A percentile compares a stretch with the other conserved stretches of the same genome.
phyloP scores from a whole-genome alignment of 2,888 invertebrate species.

The Drepana falcataria region DNA sequence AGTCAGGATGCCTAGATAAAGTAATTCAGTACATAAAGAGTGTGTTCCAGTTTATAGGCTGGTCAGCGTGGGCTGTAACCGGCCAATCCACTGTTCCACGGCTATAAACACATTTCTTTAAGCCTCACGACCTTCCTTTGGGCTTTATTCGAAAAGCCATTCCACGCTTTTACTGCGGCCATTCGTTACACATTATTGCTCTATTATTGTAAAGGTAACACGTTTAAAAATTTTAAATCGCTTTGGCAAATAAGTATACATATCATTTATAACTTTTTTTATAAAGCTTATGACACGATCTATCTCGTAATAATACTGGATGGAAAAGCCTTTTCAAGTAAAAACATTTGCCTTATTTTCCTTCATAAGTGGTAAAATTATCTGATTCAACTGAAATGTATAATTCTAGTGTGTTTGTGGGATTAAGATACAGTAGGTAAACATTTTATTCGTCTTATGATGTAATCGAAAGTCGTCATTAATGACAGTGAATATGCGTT shows the following conservation, averaged over 20 bases:
- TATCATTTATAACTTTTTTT: too few relatives aligned
- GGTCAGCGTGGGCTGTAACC: conserved; percentile 22
- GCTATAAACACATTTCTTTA: conserved; percentile 54
- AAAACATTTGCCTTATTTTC: too few relatives aligned
- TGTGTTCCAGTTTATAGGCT: conserved; percentile 31
- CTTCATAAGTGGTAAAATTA: too few relatives aligned
- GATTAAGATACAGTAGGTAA: too few relatives aligned
- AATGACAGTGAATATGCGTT: too few relatives aligned
- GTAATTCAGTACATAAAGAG: conserved; percentile 32
- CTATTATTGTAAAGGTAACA: conserved; percentile 45
- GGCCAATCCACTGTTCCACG: conserved; percentile 22
- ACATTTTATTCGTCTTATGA: too few relatives aligned
- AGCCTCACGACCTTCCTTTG: conserved; percentile 43
- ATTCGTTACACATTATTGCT: conserved; percentile 60
- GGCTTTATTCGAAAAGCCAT: conserved; percentile 59
- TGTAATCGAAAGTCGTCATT: too few relatives aligned
- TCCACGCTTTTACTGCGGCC: conserved; percentile 50
- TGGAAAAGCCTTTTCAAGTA: too few relatives aligned
- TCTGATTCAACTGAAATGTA: too few relatives aligned
- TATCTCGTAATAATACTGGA: too few relatives aligned
- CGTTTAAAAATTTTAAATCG: conserved; percentile 42
- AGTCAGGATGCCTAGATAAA: conserved; percentile 7
- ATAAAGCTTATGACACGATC: too few relatives aligned
- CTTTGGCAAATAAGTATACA: background rate
- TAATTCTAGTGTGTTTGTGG: too few relatives aligned